A percentile compares a stretch with the other conserved stretches of the same genome.
Evolutionary conservation across 2,797 vertebrate species (phyloP).

Genomic region (Lepidocolaptes lacrymiger): DNA sequence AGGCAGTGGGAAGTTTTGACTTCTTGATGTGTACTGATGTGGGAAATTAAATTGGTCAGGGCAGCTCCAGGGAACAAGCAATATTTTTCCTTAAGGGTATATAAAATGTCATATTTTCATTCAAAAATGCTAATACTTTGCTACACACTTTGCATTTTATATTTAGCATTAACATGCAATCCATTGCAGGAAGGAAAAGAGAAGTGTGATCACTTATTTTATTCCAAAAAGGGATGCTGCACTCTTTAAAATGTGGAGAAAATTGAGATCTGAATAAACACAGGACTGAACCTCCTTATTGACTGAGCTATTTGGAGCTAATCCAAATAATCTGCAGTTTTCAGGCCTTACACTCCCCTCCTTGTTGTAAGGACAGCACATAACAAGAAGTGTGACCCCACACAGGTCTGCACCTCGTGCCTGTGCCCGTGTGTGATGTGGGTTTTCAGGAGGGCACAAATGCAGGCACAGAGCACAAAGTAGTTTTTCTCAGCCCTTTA

Average conservation of each 20-base stretch:
- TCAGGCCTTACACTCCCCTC: background rate
- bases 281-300: background rate
- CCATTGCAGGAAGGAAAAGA: background rate
- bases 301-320: background rate
- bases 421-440: background rate
- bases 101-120: background rate
- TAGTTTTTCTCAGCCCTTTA: background rate
- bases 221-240: background rate
- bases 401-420: background rate
- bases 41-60: slow-evolving; percentile 31
- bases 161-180: background rate
- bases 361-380: fast-evolving
- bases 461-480: background rate
- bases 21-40: slow-evolving; percentile 1
- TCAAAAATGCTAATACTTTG: background rate
- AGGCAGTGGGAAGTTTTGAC: background rate
- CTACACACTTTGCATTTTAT: background rate
- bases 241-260: background rate
- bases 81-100: background rate
- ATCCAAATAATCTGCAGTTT: background rate
- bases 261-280: background rate
- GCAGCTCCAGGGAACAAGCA: background rate
- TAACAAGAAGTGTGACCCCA: background rate
- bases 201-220: background rate
- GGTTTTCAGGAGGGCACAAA: background rate